Evolutionary conservation across 2,888 invertebrate genomes (phyloP), one percentile per base, ranked within the genome.

Genomic region (Cryptocephalus moraei): DNA sequence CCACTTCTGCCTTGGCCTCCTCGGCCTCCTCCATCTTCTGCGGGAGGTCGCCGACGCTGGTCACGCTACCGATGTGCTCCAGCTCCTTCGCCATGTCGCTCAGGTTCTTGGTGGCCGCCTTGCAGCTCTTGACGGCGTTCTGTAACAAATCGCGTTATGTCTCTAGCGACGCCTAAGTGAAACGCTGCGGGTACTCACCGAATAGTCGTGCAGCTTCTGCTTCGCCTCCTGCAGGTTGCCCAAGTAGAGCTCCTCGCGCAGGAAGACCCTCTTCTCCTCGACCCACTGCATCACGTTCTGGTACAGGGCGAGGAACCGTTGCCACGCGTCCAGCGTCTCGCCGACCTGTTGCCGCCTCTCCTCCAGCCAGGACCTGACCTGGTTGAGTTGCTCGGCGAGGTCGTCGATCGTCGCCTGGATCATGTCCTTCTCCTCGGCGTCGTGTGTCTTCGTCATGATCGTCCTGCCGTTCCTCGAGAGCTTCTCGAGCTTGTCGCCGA

Each of bases 21-120:
- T 94, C 93, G 11, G 88, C 89, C 65, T 87, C 82, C 61, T 88
- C 84, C 62, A 94, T 77, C 68, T 90, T 87, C 48, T 85, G 83
- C 49, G 89, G 87, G 56, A 94, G 77, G 67, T 91, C 86, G 45
- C 88, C 91, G 38, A 88, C 85, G 67, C 82, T 87, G 33, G 91
- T 90, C 4, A 87, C 82, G 62, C 86, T 84, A 57, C 84, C 82
- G 55, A 93, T 90, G 49, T 81, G 78, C 63, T 91, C 91, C 64
- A 93, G 75, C 71, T 92, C 91, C 68, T 87, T 90, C 44, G 86
- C 83, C 92, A 93, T 93, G 68, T 93, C 92, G 61, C 86, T 86
- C 65, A 92, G 74, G 68, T 90, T 86, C 71, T 91, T 91, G 56
- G 84, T 82, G 66, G 87, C 86, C 63, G 84, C 82, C 72, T 91